Base-by-base conservation (phyloP, 2,888 invertebrate genomes). In the Callyntrura guangdongensis region DNA sequence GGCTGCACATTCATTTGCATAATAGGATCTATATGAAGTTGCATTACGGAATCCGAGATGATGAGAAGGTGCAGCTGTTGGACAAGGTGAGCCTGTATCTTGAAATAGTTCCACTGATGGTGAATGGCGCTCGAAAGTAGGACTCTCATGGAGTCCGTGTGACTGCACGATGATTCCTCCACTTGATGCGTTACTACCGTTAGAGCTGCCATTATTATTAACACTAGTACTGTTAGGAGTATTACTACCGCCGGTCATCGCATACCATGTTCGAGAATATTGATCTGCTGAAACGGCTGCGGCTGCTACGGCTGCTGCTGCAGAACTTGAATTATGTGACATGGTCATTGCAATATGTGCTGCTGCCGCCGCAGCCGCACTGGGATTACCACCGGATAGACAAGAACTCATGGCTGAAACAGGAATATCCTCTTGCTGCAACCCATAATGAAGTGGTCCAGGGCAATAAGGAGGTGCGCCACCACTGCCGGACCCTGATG, bases 1-100 rank as follows among this genome's bases (percentile, higher is more conserved):
- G 27, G 93, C 86, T 69, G 92, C 86, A 86, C 93, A 93, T 81
- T 93, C 93, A 77, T 92, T 89, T 72, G 93, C 84, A 84, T 93
- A 93, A 81, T 93, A 93, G 4, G 92, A 91, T 87, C 93, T 91
- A 83, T 93, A 93, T 61, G 93, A 88, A 47, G 88, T 11, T 53
- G 89, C 87, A 83, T 92, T 92, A 74, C 93, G 86, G 74, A 92
- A 92, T 9, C 92, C 92, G 8, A 90, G 69, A 82, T 92, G 93
- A 82, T 91, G 92, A 17, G 91, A 67, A 14, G 90, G 22, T 20
- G 59, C 81, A 56, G 86, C 47, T 64, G 89, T 90, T 27, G 92
- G 86, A 74, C 92, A 92, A 36, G 93, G 93, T 81, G 92, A 92
- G 36, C 92, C 90, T 0, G 91, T 56, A 59, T 92, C 92, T 56